Evolutionary conservation across 2,113 vertebrate genomes (phyloP).

Genomic region (Danionella cerebrum): DNA sequence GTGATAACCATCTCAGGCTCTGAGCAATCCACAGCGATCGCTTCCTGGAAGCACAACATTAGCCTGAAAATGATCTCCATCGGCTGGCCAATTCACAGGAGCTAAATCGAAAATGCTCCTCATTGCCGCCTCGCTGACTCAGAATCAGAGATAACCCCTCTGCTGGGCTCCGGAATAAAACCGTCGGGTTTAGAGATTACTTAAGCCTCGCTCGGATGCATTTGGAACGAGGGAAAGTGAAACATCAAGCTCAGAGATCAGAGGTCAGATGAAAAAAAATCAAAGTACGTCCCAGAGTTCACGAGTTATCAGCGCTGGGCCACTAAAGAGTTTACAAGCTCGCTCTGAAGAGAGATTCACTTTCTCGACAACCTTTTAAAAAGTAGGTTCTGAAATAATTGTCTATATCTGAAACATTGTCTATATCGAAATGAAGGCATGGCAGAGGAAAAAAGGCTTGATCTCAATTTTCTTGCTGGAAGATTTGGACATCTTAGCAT

Average conservation of each 20-base stretch:
- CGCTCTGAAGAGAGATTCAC: constrained; percentile 8
- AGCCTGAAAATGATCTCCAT: constrained; percentile 36
- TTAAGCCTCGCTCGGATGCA: background rate
- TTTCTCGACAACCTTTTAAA: too few species aligned
- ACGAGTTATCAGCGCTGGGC: constrained; percentile 7
- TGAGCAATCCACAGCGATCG: constrained; percentile 42
- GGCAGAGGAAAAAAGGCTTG: too few species aligned
- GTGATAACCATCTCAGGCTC: constrained; percentile 27
- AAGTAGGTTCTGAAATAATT: too few species aligned
- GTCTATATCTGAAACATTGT: too few species aligned
- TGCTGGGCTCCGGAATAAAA: background rate
- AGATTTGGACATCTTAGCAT: too few species aligned
- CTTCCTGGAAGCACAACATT: constrained; percentile 38
- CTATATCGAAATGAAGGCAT: too few species aligned
- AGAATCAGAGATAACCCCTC: constrained; percentile 3
- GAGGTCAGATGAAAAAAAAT: constrained; percentile 37
- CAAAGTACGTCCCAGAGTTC: constrained; percentile 15
- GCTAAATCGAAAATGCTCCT: constrained; percentile 35
- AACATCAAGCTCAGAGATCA: constrained; percentile 9
- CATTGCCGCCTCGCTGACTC: background rate
- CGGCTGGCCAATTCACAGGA: constrained; percentile 37
- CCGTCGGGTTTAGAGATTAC: background rate
- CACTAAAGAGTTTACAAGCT: constrained; percentile 12
- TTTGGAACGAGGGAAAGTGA: background rate
- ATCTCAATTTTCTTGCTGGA: too few species aligned